These are phyloP conservation scores for Helicoverpa zea DNA, from an alignment of 1,140 invertebrate genomes.

Conservation along the genomic window DNA sequence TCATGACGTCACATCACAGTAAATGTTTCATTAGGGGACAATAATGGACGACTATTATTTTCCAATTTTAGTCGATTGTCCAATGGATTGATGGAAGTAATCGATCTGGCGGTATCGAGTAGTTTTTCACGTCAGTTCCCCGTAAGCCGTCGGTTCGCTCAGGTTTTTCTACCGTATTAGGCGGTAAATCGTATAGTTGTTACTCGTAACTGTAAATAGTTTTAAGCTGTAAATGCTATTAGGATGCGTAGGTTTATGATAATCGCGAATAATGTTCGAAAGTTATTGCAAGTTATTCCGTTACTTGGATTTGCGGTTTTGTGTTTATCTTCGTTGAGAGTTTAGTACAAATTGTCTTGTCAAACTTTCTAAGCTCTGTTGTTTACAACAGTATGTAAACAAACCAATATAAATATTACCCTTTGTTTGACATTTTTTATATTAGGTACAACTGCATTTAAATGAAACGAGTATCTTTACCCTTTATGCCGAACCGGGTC, in stretches of 20 bases:
- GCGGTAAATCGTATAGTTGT: background rate
- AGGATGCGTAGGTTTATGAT: constrained; percentile 16
- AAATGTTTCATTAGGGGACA: constrained; percentile 72
- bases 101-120: constrained; percentile 42
- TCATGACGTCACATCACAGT: constrained; percentile 66
- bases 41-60: constrained; percentile 66
- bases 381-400: background rate
- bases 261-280: background rate
- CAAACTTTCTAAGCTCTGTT: background rate
- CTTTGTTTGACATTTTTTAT: background rate
- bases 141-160: constrained; percentile 31
- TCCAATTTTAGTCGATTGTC: constrained; percentile 67
- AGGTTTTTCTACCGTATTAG: constrained; percentile 28
- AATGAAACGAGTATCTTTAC: constrained; percentile 12
- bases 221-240: background rate
- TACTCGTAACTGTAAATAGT: background rate
- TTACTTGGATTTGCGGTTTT: background rate
- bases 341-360: background rate
- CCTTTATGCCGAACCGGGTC: constrained; percentile 10
- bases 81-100: constrained; percentile 54
- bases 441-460: background rate
- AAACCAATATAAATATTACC: too few relatives aligned
- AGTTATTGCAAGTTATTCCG: background rate
- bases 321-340: background rate
- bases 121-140: constrained; percentile 32